phyloP scores from a whole-genome alignment of 92 coral and sea anemone genomes.

The Heliopora coerulea region DNA sequence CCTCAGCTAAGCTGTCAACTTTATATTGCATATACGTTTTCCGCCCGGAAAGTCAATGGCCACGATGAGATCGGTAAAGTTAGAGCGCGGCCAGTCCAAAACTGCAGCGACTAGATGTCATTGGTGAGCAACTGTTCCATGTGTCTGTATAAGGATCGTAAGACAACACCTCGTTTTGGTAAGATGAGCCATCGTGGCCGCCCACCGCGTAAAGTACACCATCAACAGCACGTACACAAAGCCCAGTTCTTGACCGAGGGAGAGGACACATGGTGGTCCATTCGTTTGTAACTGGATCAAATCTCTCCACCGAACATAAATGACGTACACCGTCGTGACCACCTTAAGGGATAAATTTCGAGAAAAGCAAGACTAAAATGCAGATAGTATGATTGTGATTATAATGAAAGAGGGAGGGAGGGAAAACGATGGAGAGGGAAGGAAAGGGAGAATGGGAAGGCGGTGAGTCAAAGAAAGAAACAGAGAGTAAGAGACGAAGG shows the following conservation, averaged over 20 bases:
- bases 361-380: background rate
- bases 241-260: conserved; percentile 78
- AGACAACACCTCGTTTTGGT: conserved; percentile 73
- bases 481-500: too few relatives aligned
- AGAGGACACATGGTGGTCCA: conserved; percentile 88
- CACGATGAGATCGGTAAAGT: too few relatives aligned
- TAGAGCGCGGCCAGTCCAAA: conserved; percentile 80
- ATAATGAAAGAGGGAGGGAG: too few relatives aligned
- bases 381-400: too few relatives aligned
- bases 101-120: conserved; percentile 84
- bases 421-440: too few relatives aligned
- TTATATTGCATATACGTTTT: too few relatives aligned
- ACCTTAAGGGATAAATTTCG: conserved; percentile 45
- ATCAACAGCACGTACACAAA: conserved; percentile 76
- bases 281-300: conserved; percentile 86
- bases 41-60: too few relatives aligned
- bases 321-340: conserved; percentile 93
- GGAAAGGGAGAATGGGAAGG: too few relatives aligned
- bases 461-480: too few relatives aligned
- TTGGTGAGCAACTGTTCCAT: conserved; percentile 63
- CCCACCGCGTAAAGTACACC: conserved; percentile 77
- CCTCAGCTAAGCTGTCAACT: too few relatives aligned
- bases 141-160: conserved; percentile 64
- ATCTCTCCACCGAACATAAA: conserved; percentile 80
- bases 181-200: conserved; percentile 88